Evolutionary conservation across 2,797 vertebrate species (phyloP).

Genomic region (Cynodonichthys magdalenae): DNA sequence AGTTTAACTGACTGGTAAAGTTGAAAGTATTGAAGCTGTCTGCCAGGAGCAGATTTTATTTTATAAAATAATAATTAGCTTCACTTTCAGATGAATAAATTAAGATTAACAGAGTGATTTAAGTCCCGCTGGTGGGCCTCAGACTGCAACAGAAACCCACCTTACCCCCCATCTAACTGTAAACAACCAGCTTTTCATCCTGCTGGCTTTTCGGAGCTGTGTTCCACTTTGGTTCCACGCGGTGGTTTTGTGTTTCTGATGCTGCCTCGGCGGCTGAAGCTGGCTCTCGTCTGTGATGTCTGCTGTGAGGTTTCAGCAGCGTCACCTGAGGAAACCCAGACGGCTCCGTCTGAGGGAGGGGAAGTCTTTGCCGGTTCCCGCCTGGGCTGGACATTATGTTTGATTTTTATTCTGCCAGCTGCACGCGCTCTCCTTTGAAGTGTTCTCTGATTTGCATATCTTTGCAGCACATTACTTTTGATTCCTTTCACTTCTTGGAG

Average conservation of each 20-base stretch:
- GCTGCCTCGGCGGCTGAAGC: slow-evolving; percentile 41
- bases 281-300: slow-evolving; percentile 53
- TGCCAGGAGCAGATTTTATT: background rate
- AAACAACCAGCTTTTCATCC: slow-evolving; percentile 20
- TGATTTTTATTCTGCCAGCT: slow-evolving; percentile 38
- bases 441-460: slow-evolving; percentile 34
- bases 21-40: background rate
- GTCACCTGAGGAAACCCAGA: slow-evolving; percentile 51
- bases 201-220: slow-evolving; percentile 26
- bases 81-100: slow-evolving; percentile 33
- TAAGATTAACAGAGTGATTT: slow-evolving; percentile 12
- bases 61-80: slow-evolving; percentile 1
- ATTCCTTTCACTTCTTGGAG: slow-evolving; percentile 24
- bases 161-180: background rate
- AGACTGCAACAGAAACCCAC: slow-evolving; percentile 11
- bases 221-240: slow-evolving; percentile 47
- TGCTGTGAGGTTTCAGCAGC: slow-evolving; percentile 42
- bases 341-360: slow-evolving; percentile 34
- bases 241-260: slow-evolving; percentile 55
- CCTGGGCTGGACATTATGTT: slow-evolving; percentile 40
- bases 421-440: slow-evolving; percentile 44
- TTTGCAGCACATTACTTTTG: slow-evolving; percentile 15
- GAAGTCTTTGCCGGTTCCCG: slow-evolving; percentile 20
- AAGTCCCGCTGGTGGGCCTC: slow-evolving; percentile 19
- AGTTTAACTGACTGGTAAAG: background rate